Evolutionary conservation across 2,797 vertebrate genomes (phyloP), one percentile per base, ranked within the genome.

Genomic region (Pangasius macronema): DNA sequence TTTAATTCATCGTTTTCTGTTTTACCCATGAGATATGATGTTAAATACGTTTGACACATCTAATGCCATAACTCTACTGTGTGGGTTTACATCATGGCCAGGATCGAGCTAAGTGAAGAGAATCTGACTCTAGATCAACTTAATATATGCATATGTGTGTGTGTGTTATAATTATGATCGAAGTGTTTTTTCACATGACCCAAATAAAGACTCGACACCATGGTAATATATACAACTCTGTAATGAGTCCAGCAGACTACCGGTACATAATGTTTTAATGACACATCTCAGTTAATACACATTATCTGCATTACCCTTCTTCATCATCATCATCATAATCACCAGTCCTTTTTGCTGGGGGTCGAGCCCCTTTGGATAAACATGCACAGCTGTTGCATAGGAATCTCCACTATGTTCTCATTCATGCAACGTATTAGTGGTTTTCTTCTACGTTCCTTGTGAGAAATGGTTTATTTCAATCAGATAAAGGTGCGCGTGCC

Each of bases 321-420:
- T 55, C 49, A 30, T 67, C 24, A 57, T 53, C 83, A 63, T 82
- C 77, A 88, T 89, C 67, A 88, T 89, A 51, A 88, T 87, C 36
- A 85, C 85, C 90, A 88, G 87, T 88, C 86, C 81, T 82, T 83
- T 90, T 83, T 88, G 85, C 82, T 84, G 88, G 81, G 89, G 87
- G 77, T 85, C 33, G 86, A 86, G 88, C 89, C 90, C 91, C 89
- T 88, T 91, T 92, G 89, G 88, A 92, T 90, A 91, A 92, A 92
- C 91, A 92, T 92, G 91, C 91, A 92, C 91, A 89, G 88, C 84
- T 92, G 91, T 92, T 91, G 91, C 91, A 92, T 92, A 92, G 91
- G 90, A 92, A 92, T 92, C 91, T 90, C 88, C 89, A 91, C 87
- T 92, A 92, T 92, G 87, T 91, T 91, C 91, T 92, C 91, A 86